Evolutionary conservation across 2,797 vertebrate genomes (phyloP).

Genomic region (Percopsis omiscomaycus): DNA sequence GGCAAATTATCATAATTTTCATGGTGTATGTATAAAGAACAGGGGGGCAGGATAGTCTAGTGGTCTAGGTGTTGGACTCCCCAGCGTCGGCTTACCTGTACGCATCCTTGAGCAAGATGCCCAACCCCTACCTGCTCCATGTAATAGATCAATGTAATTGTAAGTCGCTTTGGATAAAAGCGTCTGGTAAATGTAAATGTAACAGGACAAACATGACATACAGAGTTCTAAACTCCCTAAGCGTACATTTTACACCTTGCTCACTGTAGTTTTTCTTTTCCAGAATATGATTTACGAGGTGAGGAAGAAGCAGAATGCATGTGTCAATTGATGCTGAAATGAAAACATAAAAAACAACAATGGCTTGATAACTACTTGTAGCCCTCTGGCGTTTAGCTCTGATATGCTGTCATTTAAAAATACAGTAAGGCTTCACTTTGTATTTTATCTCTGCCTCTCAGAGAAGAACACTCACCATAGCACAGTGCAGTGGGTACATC

Average conservation of each 20-base stretch:
- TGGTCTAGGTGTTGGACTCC: too few species aligned
- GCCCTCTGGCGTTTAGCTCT: slow-evolving; percentile 12
- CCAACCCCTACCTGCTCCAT: too few species aligned
- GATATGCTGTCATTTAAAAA: slow-evolving; percentile 37
- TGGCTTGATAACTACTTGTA: slow-evolving; percentile 17
- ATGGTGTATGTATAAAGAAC: background rate
- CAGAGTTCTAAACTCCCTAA: slow-evolving; percentile 15
- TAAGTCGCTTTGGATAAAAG: too few species aligned
- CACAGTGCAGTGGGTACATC: slow-evolving; percentile 19
- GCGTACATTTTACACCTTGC: background rate
- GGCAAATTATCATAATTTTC: too few species aligned
- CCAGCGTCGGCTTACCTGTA: too few species aligned
- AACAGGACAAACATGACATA: slow-evolving; percentile 4
- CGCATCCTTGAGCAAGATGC: too few species aligned
- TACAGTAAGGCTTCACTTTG: slow-evolving; percentile 35
- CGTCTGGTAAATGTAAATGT: too few species aligned
- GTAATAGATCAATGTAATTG: too few species aligned
- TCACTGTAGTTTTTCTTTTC: background rate
- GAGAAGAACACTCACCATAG: slow-evolving; percentile 12
- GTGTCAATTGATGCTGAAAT: slow-evolving; percentile 30
- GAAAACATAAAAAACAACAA: slow-evolving; percentile 40
- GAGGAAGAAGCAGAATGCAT: background rate
- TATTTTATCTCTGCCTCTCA: slow-evolving; percentile 46
- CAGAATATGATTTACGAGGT: slow-evolving; percentile 1
- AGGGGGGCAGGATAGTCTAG: too few species aligned